Base-by-base conservation (phyloP, 2,888 invertebrate species). In the Bombylius discolor region DNA sequence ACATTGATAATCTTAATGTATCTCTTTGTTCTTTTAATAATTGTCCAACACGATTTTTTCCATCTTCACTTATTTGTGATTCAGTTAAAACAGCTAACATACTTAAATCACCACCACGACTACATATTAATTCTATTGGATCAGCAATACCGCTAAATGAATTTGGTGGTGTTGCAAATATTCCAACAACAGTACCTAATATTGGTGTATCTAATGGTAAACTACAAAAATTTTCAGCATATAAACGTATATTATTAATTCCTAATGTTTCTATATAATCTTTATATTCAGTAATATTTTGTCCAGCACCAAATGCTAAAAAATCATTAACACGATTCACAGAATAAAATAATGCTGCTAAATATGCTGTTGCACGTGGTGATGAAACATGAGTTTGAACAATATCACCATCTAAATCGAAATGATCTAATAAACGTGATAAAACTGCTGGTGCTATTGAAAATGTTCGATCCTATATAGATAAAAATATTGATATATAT, bases 361-460 rank as follows among this genome's bases (percentile, higher is more conserved):
- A 71, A 67, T 89, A 90, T 0, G 87, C 89, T 0, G 87, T 87
- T 48, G 87, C 84, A 8, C 88, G 79, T 0, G 89, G 88, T 0
- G 89, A 88, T 1, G 84, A 82, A 0, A 88, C 81, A 65, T 90
- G 89, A 0, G 88, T 89, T 65, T 89, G 84, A 0, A 88, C 80
- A 0, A 90, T 83, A 32, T 83, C 84, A 4, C 90, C 90, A 12
- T 81, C 79, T 2, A 89, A 71, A 51, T 82, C 78, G 60, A 66
- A 74, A 55, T 67, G 69, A 48, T 80, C 79, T n/a, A 89, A 75
- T 1, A 87, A 78, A 60, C 83, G 81, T 52, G 83, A 83, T 59
- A 89, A 76, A 1, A 85, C 81, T 0, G 88, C 88, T 0, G 89
- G 87, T 1, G 89, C 90, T 61, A 87, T 76, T 63, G 89, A 89